Base-by-base conservation (phyloP, 2,797 vertebrate species). In the Myotis planiceps region DNA sequence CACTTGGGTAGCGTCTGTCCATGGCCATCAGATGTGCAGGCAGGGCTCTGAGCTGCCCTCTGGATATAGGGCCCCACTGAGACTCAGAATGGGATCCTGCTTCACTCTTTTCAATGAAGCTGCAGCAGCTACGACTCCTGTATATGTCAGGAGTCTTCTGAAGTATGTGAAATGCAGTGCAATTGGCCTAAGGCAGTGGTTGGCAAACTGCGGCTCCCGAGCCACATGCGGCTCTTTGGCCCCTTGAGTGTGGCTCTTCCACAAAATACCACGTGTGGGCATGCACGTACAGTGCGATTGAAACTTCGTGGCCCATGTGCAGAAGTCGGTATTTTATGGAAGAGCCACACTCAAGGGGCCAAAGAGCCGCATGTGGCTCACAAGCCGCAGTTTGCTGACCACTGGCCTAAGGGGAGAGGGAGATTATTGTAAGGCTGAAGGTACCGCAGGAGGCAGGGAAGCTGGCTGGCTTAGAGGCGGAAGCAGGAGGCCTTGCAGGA, bases 1-100 rank as follows among this genome's bases (percentile, higher is more conserved):
- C 66, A 83, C 21, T 45, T 81, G 68, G 51, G 76, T 23, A 88
- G 71, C 42, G 14, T 71, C 90, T 82, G 55, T 34, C 66, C 32
- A 6, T 0, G 1, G n/a, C 39, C n/a, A 9, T 19, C 53, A 71
- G 86, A 51, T 1, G 10, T 27, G 88, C 49, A 80, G 55, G 49
- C 2, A 60, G 51, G 92, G 18, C 21, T 37, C 45, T 0, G 19
- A 32, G 63, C 6, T 29, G 68, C 45, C 81, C 75, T 76, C 4
- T 5, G 32, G 66, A 74, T 3, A 13, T 45, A 65, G 0, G 29
- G 25, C 47, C 25, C 45, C n/a, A 6, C 27, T 7, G 34, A 27
- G 16, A 34, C 39, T 53, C 72, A 9, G 32, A 72, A 39, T 4
- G n/a, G 69, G 21, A 27, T 47, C 51, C 18, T 21, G 21, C 34